A percentile compares a stretch with the other conserved stretches of the same genome.
Conservation (phyloP, 2,113 vertebrate genomes). For the Sphaerodactylus townsendi region DNA sequence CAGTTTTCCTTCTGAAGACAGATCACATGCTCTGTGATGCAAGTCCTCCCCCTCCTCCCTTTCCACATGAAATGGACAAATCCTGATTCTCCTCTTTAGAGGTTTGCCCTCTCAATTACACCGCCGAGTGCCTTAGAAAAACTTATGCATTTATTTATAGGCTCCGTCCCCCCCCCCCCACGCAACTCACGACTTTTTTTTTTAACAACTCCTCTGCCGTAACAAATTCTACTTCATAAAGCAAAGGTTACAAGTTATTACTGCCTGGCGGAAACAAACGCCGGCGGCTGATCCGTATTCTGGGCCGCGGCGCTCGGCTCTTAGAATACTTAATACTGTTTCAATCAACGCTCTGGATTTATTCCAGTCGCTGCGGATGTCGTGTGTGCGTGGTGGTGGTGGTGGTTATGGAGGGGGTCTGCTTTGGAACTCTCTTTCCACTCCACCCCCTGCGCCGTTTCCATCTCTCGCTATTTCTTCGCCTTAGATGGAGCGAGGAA, state of each 20-base stretch:
- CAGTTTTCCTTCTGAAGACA: no score
- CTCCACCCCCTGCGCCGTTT: accelerated
- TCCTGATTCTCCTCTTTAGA: background rate
- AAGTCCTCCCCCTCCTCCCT: no score
- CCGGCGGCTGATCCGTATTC: slow-evolving; percentile 41
- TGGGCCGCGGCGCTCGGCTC: slow-evolving; percentile 37
- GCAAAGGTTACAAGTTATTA: slow-evolving; percentile 47
- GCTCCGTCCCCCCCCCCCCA: background rate
- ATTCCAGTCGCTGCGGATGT: slow-evolving; percentile 52
- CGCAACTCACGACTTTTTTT: background rate
- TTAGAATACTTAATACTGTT: slow-evolving; percentile 35
- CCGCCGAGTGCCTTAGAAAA: slow-evolving; percentile 64
- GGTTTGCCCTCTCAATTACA: slow-evolving; percentile 61
- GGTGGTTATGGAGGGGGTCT: no score
- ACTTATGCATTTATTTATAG: slow-evolving; percentile 66
- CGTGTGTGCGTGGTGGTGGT: no score
- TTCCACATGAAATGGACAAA: no score
- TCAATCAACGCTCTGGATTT: slow-evolving; percentile 61
- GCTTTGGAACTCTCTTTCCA: background rate
- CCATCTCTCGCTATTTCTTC: background rate
- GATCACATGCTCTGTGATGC: no score
- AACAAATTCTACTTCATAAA: slow-evolving; percentile 71
- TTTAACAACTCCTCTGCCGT: slow-evolving; percentile 58
- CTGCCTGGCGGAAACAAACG: slow-evolving; percentile 61
- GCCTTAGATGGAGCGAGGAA: background rate